These are phyloP conservation scores for Tangachromis dhanisi DNA, from an alignment of 2,113 vertebrate species.

Conservation along the genomic window DNA sequence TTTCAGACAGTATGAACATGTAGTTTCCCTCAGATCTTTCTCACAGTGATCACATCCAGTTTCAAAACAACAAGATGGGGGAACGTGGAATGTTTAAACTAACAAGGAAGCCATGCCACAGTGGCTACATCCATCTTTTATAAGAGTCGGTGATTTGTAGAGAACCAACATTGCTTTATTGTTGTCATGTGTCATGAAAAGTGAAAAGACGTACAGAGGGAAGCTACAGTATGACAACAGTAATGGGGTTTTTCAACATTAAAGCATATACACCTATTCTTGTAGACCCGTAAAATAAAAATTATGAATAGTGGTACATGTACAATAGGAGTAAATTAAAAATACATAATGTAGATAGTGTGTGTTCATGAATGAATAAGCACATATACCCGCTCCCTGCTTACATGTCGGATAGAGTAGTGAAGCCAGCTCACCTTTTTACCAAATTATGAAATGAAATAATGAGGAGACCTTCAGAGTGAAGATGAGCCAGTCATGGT, in stretches of 20 bases:
- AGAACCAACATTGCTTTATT: not conserved
- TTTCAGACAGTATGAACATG: not conserved
- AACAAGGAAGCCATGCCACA: not conserved
- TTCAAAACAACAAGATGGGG: not conserved
- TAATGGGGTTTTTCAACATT: not conserved
- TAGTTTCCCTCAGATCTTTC: not conserved
- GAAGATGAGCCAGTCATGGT: not conserved
- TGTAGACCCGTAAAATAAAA: not conserved
- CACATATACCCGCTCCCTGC: not conserved
- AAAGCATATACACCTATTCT: not conserved
- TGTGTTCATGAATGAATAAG: not conserved
- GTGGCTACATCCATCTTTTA: not conserved
- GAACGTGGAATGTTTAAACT: not conserved
- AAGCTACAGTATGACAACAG: not conserved
- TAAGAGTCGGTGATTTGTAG: not conserved
- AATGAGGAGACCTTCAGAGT: not conserved
- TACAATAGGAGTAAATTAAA: not conserved
- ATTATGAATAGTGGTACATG: not conserved
- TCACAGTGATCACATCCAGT: not conserved
- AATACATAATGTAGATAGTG: not conserved
- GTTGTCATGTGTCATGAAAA: not conserved
- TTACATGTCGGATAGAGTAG: not conserved
- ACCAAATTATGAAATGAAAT: conserved; percentile 13
- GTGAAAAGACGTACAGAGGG: not conserved
- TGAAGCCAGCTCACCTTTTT: conserved; percentile 12